Conservation (phyloP, 1,140 invertebrate genomes). For the Drosophila subobscura region DNA sequence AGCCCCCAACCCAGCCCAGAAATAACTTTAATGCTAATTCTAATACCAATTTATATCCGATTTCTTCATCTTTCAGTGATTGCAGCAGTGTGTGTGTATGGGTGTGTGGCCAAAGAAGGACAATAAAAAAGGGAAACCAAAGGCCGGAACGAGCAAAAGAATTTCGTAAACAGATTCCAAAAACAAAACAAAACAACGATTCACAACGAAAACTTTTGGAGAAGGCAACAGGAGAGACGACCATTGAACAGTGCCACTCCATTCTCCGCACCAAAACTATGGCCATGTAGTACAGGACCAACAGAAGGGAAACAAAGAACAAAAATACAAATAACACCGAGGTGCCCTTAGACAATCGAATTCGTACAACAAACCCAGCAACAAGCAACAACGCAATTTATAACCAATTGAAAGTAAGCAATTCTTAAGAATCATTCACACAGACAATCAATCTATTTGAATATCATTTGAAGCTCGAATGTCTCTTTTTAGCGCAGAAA, state of each 20-base stretch:
- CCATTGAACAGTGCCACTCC: too few species aligned
- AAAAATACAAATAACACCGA: slow-evolving; percentile 44
- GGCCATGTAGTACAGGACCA: slow-evolving; percentile 38
- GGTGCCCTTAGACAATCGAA: slow-evolving; percentile 70
- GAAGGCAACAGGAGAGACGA: neutral
- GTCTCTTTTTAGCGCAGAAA: too few species aligned
- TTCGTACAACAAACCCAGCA: slow-evolving; percentile 32
- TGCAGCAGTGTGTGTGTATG: too few species aligned
- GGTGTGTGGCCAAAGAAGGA: slow-evolving; percentile 4
- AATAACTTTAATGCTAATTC: slow-evolving; percentile 44
- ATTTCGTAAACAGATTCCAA: neutral
- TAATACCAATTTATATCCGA: slow-evolving; percentile 46
- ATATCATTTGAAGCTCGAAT: too few species aligned
- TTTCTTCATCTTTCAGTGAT: slow-evolving; percentile 33
- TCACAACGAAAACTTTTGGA: slow-evolving; percentile 39
- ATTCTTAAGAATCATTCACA: neutral
- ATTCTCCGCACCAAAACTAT: slow-evolving; percentile 10
- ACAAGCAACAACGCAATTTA: slow-evolving; percentile 10
- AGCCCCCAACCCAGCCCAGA: slow-evolving; percentile 15
- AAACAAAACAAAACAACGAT: slow-evolving; percentile 26
- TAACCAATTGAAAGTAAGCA: slow-evolving; percentile 56
- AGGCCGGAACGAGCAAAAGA: slow-evolving; percentile 1
- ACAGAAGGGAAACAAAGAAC: slow-evolving; percentile 18
- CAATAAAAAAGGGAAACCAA: neutral
- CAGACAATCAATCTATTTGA: too few species aligned